Evolutionary conservation across 2,113 vertebrate species (phyloP), one percentile per base, ranked within the genome.

Genomic region (Microtus richardsoni): DNA sequence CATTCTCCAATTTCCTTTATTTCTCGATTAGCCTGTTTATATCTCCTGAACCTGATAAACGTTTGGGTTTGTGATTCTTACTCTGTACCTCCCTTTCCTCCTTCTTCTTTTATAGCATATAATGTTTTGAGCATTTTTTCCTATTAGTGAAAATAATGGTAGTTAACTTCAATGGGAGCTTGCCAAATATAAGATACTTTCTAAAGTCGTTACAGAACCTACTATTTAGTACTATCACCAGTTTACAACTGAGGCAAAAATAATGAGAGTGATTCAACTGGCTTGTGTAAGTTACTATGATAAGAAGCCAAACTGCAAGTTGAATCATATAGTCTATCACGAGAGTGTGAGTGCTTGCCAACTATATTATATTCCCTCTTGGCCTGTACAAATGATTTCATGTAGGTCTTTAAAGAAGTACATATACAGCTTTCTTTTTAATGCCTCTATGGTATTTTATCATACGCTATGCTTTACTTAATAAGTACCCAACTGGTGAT

Each of bases 51-150:
- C 11, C 39, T 7, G 21, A 7, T 80, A 91, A 85, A 12, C 28
- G 52, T 97, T 87, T 84, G 77, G 54, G 39, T 85, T 94, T 82
- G 44, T 91, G 80, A 74, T 73, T 30, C 62, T 93, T 94, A 58
- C 89, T 93, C 13, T 91, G 17, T 33, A 80, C 22, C 28, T 93
- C 7, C 4, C 4, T 93, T 7, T 36, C 47, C 16, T n/a, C 9
- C 4, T 77, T 10, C 4, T 77, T 12, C 12, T 79, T 89, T 58
- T 66, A 10, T 16, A 83, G 54, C n/a, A 19, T n/a, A n/a, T n/a
- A n/a, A n/a, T 88, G 52, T 89, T 70, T 91, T 64, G 26, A 85
- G 49, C 58, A 95, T 93, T 52, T 90, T 96, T 97, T 92, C 4
- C 44, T 91, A n/a, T 82, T 92, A 86, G 66, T 91, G 58, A 75